phyloP scores from a whole-genome alignment of 1,140 invertebrate genomes.

The Zaprionus inermis region DNA sequence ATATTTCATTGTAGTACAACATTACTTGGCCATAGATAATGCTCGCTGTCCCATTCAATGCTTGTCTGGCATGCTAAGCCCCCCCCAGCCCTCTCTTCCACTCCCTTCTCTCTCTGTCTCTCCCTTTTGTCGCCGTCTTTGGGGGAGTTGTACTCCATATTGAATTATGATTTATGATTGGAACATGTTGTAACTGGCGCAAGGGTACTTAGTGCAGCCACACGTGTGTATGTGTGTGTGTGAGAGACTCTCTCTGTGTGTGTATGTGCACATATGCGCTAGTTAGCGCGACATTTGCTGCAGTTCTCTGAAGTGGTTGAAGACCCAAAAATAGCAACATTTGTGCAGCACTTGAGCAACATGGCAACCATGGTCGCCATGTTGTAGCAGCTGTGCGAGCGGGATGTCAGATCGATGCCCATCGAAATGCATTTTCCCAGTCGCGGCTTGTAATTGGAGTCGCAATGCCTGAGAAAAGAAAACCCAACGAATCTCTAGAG shows the following conservation, averaged over 20 bases:
- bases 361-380: slow-evolving; percentile 55
- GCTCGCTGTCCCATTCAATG: slow-evolving; percentile 53
- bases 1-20: slow-evolving; percentile 70
- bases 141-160: slow-evolving; percentile 70
- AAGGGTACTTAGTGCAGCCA: slow-evolving; percentile 66
- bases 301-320: slow-evolving; percentile 66
- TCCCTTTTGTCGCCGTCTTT: neutral
- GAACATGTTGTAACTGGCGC: slow-evolving; percentile 71
- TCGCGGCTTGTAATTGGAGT: slow-evolving; percentile 59
- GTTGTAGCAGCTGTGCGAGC: slow-evolving; percentile 25
- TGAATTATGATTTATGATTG: slow-evolving; percentile 81
- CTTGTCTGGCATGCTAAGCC: slow-evolving; percentile 58
- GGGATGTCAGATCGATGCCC: slow-evolving; percentile 51
- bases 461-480: slow-evolving; percentile 41
- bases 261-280: slow-evolving; percentile 79
- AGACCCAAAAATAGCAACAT: slow-evolving; percentile 78
- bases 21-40: slow-evolving; percentile 33
- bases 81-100: neutral
- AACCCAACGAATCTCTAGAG: slow-evolving; percentile 24
- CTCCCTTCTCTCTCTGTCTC: slow-evolving; percentile 5
- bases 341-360: slow-evolving; percentile 64
- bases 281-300: slow-evolving; percentile 71
- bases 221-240: slow-evolving; percentile 9
- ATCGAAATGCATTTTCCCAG: slow-evolving; percentile 17
- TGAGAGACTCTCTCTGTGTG: slow-evolving; percentile 35